Conservation (phyloP, 2,113 vertebrate genomes). For the Steatornis caripensis region DNA sequence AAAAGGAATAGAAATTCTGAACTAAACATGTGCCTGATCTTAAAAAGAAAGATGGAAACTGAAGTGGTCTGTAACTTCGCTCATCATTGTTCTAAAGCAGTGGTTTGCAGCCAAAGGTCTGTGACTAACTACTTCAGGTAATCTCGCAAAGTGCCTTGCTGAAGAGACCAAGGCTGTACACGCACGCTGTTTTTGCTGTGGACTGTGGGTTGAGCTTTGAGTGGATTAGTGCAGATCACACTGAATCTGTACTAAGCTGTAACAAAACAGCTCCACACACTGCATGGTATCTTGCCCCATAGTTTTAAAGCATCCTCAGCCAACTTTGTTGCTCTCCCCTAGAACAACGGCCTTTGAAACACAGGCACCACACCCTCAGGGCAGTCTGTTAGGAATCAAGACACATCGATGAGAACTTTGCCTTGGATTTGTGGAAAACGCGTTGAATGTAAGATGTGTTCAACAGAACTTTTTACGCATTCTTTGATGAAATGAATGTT, state of each 20-base stretch:
- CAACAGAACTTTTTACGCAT: neutral
- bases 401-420: neutral
- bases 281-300: neutral
- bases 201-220: neutral
- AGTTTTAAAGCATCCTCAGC: rapidly evolving
- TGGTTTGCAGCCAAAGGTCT: neutral
- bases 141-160: neutral
- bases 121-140: neutral
- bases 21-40: neutral
- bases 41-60: neutral
- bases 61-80: neutral
- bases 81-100: neutral
- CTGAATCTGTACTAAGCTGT: neutral
- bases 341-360: neutral
- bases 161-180: neutral
- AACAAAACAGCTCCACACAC: neutral
- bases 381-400: neutral
- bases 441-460: neutral
- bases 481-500: neutral
- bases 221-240: neutral
- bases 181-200: rapidly evolving
- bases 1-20: neutral
- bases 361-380: neutral
- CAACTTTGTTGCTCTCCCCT: neutral
- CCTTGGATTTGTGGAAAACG: neutral